Percentiles rank a stretch among this genome's conserved stretches.
These are phyloP conservation scores for Oreochromis spilurus DNA, from an alignment of 2,113 vertebrate species.

Conservation along the genomic window DNA sequence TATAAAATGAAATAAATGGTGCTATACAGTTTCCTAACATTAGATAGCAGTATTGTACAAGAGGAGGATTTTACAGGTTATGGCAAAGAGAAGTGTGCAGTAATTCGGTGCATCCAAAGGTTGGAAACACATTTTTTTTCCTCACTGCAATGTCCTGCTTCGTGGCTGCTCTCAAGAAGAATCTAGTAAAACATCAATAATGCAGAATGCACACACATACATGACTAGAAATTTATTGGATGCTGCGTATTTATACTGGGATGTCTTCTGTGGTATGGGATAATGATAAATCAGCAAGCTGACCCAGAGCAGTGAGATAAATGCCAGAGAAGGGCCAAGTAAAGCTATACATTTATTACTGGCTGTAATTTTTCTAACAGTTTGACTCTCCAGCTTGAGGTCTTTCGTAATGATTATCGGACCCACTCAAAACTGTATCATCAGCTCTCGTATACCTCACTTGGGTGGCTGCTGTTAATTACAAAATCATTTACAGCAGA, in stretches of 20 bases:
- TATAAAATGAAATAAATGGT: slow-evolving; percentile 39
- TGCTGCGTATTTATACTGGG: slow-evolving; percentile 3
- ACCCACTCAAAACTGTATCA: slow-evolving; percentile 24
- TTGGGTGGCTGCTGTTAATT: slow-evolving; percentile 60
- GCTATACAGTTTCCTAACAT: slow-evolving; percentile 46
- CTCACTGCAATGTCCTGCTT: slow-evolving; percentile 15
- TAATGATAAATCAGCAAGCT: slow-evolving; percentile 17
- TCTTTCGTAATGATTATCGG: slow-evolving; percentile 26
- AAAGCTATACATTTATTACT: not conserved
- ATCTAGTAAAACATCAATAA: slow-evolving; percentile 44
- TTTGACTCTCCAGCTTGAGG: slow-evolving; percentile 9
- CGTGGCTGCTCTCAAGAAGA: slow-evolving; percentile 19
- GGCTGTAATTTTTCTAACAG: not conserved
- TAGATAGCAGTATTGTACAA: slow-evolving; percentile 70
- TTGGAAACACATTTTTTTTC: not conserved
- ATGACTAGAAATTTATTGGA: slow-evolving; percentile 5
- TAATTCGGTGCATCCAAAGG: slow-evolving; percentile 5
- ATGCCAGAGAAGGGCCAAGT: not conserved
- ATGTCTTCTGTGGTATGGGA: slow-evolving; percentile 15
- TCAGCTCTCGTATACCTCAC: slow-evolving; percentile 50
- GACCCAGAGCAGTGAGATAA: slow-evolving; percentile 27
- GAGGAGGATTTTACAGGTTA: not conserved
- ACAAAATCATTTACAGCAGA: slow-evolving; percentile 53
- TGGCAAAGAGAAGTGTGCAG: slow-evolving; percentile 14
- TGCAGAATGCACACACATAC: not conserved